Evolutionary conservation across 2,888 invertebrate genomes (phyloP), one percentile per base, ranked within the genome.

Genomic region (Nymphalis c-album): DNA sequence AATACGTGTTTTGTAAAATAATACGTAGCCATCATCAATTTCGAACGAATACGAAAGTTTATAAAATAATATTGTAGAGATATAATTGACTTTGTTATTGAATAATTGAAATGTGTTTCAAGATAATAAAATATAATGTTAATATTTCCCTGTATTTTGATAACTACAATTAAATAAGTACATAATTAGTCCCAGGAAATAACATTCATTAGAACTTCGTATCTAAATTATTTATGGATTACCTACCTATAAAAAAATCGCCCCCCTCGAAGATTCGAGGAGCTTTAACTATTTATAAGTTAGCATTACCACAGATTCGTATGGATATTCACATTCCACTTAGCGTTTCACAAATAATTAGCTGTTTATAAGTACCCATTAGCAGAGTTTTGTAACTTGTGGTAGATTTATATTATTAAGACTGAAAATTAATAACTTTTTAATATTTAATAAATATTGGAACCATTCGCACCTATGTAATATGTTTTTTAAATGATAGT

Each of bases 271-370:
- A 57, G 57, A 40, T 57, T 8, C 57, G n/a, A 4, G 10, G 18
- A 26, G 17, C n/a, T 31, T 40, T 10, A 13, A 40, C 35, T 57
- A 40, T 40, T 47, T 60, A 61, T 70, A 67, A 57, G 45, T 51
- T 64, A 57, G 59, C 51, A 63, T 60, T 60, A 63, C 48, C 50
- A 63, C 45, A 48, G 58, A 40, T 40, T 40, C 40, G 10, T 40
- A 40, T 53, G 46, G 10, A 60, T 62, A 64, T 58, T 46, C 17
- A 40, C 59, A 55, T 67, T 62, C 50, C 59, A 69, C 64, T 64
- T 67, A 71, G 46, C 48, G 59, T 62, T 17, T 66, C 50, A 45
- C 35, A 18, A 46, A 57, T 45, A 64, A 64, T 64, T 58, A 51
- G 18, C 55, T 35, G 16, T 13, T 53, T 46, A 22, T 7, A 48